Evolutionary conservation across 2,888 invertebrate species (phyloP), one percentile per base, ranked within the genome.

Genomic region (Atethmia centrago): DNA sequence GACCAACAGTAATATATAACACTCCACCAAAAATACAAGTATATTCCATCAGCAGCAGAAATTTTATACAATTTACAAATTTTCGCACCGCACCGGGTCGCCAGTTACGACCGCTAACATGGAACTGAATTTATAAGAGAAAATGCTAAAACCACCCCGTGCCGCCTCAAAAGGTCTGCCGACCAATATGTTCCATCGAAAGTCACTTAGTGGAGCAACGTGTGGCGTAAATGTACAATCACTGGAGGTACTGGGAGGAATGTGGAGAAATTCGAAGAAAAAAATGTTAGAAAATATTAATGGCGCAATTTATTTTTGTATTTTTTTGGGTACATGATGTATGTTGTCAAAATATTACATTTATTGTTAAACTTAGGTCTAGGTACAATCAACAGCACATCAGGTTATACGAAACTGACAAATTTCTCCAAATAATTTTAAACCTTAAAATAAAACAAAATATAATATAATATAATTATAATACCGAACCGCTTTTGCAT

Each of bases 141-240:
- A 94, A 93, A 94, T 94, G 94, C 91, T 87, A 94, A 95, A 93
- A 94, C 93, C 93, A 92, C 93, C 93, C 94, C 76, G 68, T 36
- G 75, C 80, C 90, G 87, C 90, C 89, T 80, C 77, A 87, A 92
- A 92, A 91, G 93, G 91, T 89, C 91, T 88, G 85, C 80, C 87
- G 10, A 86, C 90, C 94, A 94, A 94, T 94, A 93, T 94, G 95
- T 94, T 94, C 93, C 86, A 94, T 95, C 89, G 92, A 93, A 95
- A 94, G 92, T 95, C 95, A 93, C 95, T 95, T 95, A 95, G 92
- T 88, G 88, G 84, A 85, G 88, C 83, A 86, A 90, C 89, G 90
- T 85, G 84, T 89, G 84, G 85, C 76, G 64, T 70, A 80, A 88
- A 85, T 87, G 87, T 88, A 85, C 87, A 87, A 86, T 88, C 87